phyloP scores from a whole-genome alignment of 2,888 invertebrate genomes.

The Dascillus cervinus region DNA sequence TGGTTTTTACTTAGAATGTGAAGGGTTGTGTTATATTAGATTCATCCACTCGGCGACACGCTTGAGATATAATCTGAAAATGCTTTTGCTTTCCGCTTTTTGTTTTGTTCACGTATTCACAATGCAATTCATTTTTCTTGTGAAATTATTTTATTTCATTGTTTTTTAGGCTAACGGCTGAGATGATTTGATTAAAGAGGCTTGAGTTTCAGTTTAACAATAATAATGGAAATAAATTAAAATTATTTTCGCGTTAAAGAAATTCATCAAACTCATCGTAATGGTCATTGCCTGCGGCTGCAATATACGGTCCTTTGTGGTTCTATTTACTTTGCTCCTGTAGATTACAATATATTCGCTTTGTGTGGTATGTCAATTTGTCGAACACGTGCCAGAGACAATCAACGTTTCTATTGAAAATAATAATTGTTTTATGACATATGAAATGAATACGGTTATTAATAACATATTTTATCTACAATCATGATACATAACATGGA shows the following conservation, averaged over 20 bases:
- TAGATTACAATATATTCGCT: slow-evolving; percentile 16
- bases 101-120: too few species aligned
- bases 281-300: slow-evolving; percentile 18
- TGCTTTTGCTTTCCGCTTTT: slow-evolving; percentile 31
- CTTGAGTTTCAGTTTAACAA: too few species aligned
- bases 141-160: too few species aligned
- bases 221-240: not conserved
- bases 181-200: too few species aligned
- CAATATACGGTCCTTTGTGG: slow-evolving; percentile 24
- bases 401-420: slow-evolving; percentile 5
- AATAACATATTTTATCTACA: too few species aligned
- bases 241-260: too few species aligned
- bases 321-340: slow-evolving; percentile 22
- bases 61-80: slow-evolving; percentile 35
- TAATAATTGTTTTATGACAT: too few species aligned
- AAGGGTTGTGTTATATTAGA: slow-evolving; percentile 36
- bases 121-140: too few species aligned
- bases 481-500: too few species aligned
- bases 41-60: slow-evolving; percentile 37
- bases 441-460: too few species aligned
- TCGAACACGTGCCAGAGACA: slow-evolving; percentile 8
- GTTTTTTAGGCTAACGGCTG: too few species aligned
- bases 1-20: slow-evolving; percentile 40
- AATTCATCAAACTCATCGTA: slow-evolving; percentile 9
- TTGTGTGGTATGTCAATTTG: slow-evolving; percentile 17